Evolutionary conservation across 2,113 vertebrate species (phyloP).

Genomic region (Emydura subglobosa): DNA sequence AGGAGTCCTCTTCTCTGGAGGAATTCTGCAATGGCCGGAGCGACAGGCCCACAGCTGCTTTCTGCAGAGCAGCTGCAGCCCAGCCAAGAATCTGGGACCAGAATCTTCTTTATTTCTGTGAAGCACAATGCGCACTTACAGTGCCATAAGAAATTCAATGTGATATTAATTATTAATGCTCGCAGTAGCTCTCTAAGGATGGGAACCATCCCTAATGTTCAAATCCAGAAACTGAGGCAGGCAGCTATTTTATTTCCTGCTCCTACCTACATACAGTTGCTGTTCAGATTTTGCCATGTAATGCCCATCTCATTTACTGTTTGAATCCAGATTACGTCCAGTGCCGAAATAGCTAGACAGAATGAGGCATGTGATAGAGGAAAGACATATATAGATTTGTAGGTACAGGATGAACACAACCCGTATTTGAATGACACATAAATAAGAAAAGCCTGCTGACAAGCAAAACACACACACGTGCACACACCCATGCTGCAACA

Average conservation of each 20-base stretch:
- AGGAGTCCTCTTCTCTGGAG: background rate
- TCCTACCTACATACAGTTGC: background rate
- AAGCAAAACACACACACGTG: background rate
- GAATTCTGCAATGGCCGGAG: background rate
- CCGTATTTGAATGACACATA: background rate
- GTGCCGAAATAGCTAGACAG: background rate
- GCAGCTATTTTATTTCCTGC: background rate
- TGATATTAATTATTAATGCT: background rate
- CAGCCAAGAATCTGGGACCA: background rate
- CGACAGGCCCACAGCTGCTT: background rate
- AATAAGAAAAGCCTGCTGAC: background rate
- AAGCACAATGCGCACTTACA: background rate
- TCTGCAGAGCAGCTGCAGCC: background rate
- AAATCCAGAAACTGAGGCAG: background rate
- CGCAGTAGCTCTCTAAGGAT: background rate
- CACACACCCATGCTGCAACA: background rate
- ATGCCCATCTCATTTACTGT: background rate
- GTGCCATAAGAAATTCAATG: background rate
- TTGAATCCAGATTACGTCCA: background rate
- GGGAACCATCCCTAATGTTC: background rate
- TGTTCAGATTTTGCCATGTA: background rate
- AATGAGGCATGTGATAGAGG: background rate
- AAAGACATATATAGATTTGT: background rate
- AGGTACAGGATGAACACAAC: background rate
- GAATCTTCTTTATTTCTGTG: background rate